Percentiles rank a stretch among this genome's conserved stretches.
These are phyloP conservation scores for Chromis chromis DNA, from an alignment of 2,797 vertebrate genomes.

Conservation along the genomic window DNA sequence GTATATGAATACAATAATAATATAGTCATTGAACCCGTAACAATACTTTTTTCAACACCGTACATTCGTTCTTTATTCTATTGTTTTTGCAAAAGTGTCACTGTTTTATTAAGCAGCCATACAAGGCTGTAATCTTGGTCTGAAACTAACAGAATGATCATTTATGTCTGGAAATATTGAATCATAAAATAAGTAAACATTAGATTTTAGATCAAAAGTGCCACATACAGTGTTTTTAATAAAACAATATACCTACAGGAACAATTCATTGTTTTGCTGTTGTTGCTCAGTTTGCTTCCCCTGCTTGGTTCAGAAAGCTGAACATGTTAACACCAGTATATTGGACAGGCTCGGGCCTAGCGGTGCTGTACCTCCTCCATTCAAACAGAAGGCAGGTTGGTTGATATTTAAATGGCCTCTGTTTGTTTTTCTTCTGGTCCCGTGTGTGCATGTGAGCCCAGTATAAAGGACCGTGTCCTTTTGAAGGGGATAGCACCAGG, in stretches of 20 bases:
- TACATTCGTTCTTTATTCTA: not conserved
- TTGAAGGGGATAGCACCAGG: conserved; percentile 84
- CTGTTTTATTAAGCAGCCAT: not conserved
- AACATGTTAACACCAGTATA: conserved; percentile 12
- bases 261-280: conserved; percentile 17
- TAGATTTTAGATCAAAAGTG: no score
- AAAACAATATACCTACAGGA: conserved; percentile 23
- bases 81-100: not conserved
- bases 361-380: conserved; percentile 55
- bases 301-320: conserved; percentile 11
- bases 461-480: conserved; percentile 78
- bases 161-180: not conserved
- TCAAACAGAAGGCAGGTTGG: conserved; percentile 78
- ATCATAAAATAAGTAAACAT: not conserved
- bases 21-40: not conserved
- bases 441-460: conserved; percentile 80
- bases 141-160: not conserved
- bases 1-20: not conserved
- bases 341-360: conserved; percentile 25
- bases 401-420: conserved; percentile 81
- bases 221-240: not conserved
- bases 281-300: conserved; percentile 21
- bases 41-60: no score
- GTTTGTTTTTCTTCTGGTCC: conserved; percentile 84
- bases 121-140: not conserved